Evolutionary conservation across 2,797 vertebrate genomes (phyloP).

Genomic region (Oreortyx pictus): DNA sequence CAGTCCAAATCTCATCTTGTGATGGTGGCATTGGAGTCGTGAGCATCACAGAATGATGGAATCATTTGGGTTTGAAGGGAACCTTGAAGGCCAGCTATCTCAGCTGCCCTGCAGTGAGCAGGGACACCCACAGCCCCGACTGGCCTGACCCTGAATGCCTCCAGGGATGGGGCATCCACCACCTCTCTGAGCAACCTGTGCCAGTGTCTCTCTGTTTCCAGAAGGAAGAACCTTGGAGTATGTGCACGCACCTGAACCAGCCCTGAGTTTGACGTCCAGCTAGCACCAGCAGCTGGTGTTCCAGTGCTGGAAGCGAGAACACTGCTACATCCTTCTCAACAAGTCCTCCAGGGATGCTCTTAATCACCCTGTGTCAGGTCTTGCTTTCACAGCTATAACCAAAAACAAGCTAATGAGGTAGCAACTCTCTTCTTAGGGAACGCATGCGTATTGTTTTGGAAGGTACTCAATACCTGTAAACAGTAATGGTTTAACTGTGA

Average conservation of each 20-base stretch:
- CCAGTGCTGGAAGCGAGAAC: not conserved
- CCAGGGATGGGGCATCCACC: too few relatives aligned
- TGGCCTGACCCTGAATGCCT: too few relatives aligned
- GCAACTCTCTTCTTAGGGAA: not conserved
- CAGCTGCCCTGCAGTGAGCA: too few relatives aligned
- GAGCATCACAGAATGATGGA: not conserved
- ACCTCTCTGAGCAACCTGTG: too few relatives aligned
- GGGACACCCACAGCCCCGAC: too few relatives aligned
- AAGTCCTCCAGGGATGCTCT: not conserved
- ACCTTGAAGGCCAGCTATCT: too few relatives aligned
- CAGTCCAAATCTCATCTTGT: not conserved
- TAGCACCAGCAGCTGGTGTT: not conserved
- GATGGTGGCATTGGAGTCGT: not conserved
- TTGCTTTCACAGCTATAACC: not conserved
- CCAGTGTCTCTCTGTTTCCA: too few relatives aligned
- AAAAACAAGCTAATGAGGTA: not conserved
- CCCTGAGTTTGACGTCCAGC: not conserved
- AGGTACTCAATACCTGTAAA: not conserved
- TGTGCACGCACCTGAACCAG: not conserved
- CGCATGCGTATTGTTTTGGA: not conserved
- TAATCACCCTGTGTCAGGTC: not conserved
- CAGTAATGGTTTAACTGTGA: not conserved
- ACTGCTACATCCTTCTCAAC: not conserved
- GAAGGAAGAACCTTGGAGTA: not conserved
- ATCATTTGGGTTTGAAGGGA: too few relatives aligned